These are phyloP conservation scores for Hormiphora californensis DNA, from an alignment of 37 sponge, comb jelly and placozoan species.

Conservation along the genomic window DNA sequence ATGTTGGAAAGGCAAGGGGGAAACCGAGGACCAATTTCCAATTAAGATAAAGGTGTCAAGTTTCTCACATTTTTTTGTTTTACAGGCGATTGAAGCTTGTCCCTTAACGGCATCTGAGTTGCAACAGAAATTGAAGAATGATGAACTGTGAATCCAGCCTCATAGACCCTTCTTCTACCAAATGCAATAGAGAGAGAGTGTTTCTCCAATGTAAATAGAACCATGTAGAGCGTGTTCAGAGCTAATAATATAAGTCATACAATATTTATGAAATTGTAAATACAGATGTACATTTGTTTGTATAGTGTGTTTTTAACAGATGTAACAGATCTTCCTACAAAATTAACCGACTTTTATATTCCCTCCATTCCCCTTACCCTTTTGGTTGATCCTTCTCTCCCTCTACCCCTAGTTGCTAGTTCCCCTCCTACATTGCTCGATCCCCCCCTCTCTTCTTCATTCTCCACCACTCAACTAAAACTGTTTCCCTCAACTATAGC, in stretches of 20 bases:
- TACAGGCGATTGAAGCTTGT: neutral
- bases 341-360: neutral
- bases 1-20: too few species aligned
- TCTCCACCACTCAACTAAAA: neutral
- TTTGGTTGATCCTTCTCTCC: neutral
- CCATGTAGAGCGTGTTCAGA: neutral
- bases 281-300: neutral
- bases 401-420: neutral
- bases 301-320: neutral
- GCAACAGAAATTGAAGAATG: slow-evolving; percentile 41
- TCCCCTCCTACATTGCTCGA: neutral
- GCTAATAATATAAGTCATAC: neutral
- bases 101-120: neutral
- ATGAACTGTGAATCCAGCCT: neutral
- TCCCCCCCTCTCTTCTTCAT: neutral
- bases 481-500: neutral
- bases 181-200: too few species aligned
- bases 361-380: neutral
- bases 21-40: too few species aligned
- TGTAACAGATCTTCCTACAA: neutral
- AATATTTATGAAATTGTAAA: neutral
- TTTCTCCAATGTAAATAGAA: neutral
- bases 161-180: too few species aligned
- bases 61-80: too few species aligned
- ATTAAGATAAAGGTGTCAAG: too few species aligned